Conservation (phyloP, 35 echinoderm and acorn worm species). For the Heliocidaris tuberculata region DNA sequence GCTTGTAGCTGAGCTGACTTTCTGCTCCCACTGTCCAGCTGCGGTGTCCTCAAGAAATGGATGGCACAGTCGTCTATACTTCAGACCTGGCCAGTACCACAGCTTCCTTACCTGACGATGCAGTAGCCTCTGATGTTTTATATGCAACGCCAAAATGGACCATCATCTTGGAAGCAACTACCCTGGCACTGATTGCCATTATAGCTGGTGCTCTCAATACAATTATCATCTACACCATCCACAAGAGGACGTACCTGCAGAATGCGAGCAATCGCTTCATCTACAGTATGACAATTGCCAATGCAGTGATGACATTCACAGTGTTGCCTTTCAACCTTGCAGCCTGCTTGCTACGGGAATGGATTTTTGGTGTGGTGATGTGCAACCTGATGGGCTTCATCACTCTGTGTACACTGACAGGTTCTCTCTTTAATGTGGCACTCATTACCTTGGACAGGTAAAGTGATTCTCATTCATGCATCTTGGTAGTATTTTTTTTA, state of each 20-base stretch:
- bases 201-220: conserved; percentile 41
- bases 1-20: too few relatives aligned
- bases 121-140: neutral
- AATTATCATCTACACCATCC: conserved; percentile 40
- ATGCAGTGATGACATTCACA: conserved; percentile 32
- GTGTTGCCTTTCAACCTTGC: conserved; percentile 53
- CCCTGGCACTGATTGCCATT: conserved; percentile 22
- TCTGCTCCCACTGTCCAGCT: too few relatives aligned
- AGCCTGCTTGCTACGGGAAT: conserved; percentile 1
- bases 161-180: conserved; percentile 21
- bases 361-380: conserved; percentile 64
- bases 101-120: neutral
- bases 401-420: conserved; percentile 39
- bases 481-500: too few relatives aligned
- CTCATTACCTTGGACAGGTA: conserved; percentile 58
- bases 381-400: conserved; percentile 62
- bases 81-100: neutral
- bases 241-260: conserved; percentile 23
- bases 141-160: neutral
- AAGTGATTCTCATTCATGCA: too few relatives aligned
- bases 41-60: neutral
- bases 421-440: conserved; percentile 38
- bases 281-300: conserved; percentile 52
- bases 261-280: conserved; percentile 54
- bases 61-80: neutral